phyloP scores from a whole-genome alignment of 2,888 invertebrate species.

The Agonopterix subpropinquella region DNA sequence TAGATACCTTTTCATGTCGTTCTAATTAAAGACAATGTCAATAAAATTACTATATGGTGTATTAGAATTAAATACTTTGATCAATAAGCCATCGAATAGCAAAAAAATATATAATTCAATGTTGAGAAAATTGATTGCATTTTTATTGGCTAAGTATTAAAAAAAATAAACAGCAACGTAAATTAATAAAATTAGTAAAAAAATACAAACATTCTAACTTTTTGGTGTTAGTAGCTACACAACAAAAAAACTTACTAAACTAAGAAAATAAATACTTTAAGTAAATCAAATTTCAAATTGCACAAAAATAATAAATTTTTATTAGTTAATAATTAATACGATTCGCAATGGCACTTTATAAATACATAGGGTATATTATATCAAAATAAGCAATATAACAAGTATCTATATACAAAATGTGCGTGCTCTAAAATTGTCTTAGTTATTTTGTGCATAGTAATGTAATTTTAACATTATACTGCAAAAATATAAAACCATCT shows the following conservation, averaged over 20 bases:
- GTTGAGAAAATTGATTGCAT: too few species aligned
- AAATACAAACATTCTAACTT: conserved; percentile 45
- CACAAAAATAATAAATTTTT: conserved; percentile 34
- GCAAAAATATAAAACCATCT: conserved; percentile 26
- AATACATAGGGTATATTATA: conserved; percentile 31
- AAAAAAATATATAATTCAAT: too few species aligned
- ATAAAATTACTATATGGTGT: too few species aligned
- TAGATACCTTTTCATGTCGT: too few species aligned
- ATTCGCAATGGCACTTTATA: conserved; percentile 62
- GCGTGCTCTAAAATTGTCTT: conserved; percentile 7
- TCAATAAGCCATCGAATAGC: too few species aligned
- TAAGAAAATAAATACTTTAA: conserved; percentile 59
- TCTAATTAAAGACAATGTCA: too few species aligned
- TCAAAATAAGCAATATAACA: conserved; percentile 40
- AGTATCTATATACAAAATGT: conserved; percentile 25
- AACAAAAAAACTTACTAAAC: conserved; percentile 37
- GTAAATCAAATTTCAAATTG: conserved; percentile 47
- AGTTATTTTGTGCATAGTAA: conserved; percentile 18
- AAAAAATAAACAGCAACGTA: background rate
- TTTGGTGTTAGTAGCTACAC: conserved; percentile 72
- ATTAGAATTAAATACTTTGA: too few species aligned
- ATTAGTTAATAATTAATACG: conserved; percentile 4
- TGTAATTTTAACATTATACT: conserved; percentile 14
- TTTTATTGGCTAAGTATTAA: background rate
- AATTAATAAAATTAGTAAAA: conserved; percentile 42